Evolutionary conservation across 2,113 vertebrate genomes (phyloP), one percentile per base, ranked within the genome.

Genomic region (Hypanus sabinus): DNA sequence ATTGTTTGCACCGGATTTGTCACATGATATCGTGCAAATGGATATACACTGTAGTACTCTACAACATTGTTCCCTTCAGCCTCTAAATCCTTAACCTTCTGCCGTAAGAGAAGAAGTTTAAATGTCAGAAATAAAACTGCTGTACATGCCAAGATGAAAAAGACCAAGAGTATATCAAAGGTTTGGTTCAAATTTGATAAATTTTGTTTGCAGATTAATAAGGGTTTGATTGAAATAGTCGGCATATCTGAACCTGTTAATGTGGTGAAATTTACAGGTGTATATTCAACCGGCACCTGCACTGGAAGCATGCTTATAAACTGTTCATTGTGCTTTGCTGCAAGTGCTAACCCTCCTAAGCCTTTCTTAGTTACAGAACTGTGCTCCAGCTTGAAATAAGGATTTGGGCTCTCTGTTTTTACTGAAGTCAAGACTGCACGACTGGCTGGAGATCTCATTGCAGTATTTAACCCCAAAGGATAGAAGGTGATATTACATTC

Each of bases 21-120:
- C 93, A 96, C 94, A 93, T 94, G 96, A 95, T 97, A 97, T 88
- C 96, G 96, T 36, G 96, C 95, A 94, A 97, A 97, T 94, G 97
- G 97, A 96, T 97, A 98, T 96, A 97, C 96, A 11, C 97, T 96
- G 0, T 97, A 98, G 95, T 97, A 98, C 73, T 97, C 97, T 95
- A 98, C 96, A 94, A 96, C 96, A 94, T 96, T 97, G 95, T 97
- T 97, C 80, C 95, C 96, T 12, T 95, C 95, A 93, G 96, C 96
- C 95, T 96, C 96, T 57, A 95, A 68, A 30, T 94, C 27, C 94
- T 95, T 97, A 83, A 96, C 94, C 87, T 95, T 97, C 94, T 96
- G 96, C 79, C 95, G 96, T 94, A 97, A 95, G 0, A 96, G 96
- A 96, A 97, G 94, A 92, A 97, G 76, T 96, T 96, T 97, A 94